Evolutionary conservation across 2,113 vertebrate genomes (phyloP).

Genomic region (Pycnonotus jocosus): DNA sequence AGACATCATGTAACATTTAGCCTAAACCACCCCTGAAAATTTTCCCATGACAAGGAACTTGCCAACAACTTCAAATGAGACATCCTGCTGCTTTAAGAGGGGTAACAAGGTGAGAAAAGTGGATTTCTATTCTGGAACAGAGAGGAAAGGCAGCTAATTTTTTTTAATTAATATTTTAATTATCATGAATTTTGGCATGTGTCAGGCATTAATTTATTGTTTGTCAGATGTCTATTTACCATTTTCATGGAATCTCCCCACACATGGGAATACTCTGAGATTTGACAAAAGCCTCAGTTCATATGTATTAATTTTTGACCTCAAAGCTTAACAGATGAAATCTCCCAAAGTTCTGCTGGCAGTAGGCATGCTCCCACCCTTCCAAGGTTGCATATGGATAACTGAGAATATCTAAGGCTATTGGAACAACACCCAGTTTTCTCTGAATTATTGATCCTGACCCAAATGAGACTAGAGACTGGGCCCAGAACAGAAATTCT

Average conservation of each 20-base stretch:
- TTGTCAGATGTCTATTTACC: background rate
- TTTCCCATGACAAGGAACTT: background rate
- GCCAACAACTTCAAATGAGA: background rate
- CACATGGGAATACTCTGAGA: background rate
- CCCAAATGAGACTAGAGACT: background rate
- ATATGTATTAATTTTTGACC: background rate
- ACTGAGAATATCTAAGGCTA: background rate
- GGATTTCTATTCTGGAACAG: background rate
- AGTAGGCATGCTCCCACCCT: background rate
- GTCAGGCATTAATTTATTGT: background rate
- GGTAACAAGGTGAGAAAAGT: background rate
- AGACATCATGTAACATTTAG: background rate
- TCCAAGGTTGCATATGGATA: background rate
- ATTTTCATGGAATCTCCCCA: background rate
- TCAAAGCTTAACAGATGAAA: background rate
- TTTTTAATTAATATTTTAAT: background rate
- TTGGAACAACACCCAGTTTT: background rate
- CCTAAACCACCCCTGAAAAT: background rate
- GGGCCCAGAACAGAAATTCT: background rate
- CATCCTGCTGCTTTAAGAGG: background rate
- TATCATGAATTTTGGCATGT: background rate
- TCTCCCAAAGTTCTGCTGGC: background rate
- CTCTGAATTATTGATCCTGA: background rate
- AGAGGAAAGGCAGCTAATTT: background rate
- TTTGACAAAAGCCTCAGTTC: background rate